These are phyloP conservation scores for Poliocrania exsul DNA, from an alignment of 2,797 vertebrate genomes.

Conservation along the genomic window DNA sequence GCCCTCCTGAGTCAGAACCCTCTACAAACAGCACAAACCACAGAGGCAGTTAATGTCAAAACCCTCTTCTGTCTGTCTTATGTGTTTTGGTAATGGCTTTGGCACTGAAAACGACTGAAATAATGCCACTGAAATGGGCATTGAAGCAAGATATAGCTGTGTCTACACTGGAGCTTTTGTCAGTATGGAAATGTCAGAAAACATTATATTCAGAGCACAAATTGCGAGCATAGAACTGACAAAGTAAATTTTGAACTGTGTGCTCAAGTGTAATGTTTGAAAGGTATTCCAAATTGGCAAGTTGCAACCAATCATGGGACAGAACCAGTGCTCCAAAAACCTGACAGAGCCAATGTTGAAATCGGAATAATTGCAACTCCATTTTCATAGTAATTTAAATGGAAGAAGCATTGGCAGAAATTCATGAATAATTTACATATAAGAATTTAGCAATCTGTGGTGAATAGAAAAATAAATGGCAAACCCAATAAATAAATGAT, in stretches of 20 bases:
- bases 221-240: conserved; percentile 45
- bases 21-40: neutral
- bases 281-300: conserved; percentile 52
- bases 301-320: conserved; percentile 40
- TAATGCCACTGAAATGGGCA: conserved; percentile 6
- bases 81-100: conserved; percentile 3
- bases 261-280: conserved; percentile 57
- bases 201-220: conserved; percentile 55
- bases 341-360: conserved; percentile 46
- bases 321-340: conserved; percentile 26
- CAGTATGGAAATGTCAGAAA: conserved; percentile 62
- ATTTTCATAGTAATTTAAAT: conserved; percentile 60
- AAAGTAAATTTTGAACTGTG: conserved; percentile 64
- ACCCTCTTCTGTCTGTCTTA: neutral
- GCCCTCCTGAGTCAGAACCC: neutral
- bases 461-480: conserved; percentile 66
- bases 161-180: conserved; percentile 42
- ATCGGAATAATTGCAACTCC: conserved; percentile 59
- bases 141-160: conserved; percentile 20
- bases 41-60: neutral
- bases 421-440: conserved; percentile 69
- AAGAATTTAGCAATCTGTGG: conserved; percentile 52
- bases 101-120: conserved; percentile 21
- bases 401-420: conserved; percentile 55
- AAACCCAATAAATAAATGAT: conserved; percentile 67